Conservation (phyloP, 2,888 invertebrate genomes). For the Conistra vaccinii region DNA sequence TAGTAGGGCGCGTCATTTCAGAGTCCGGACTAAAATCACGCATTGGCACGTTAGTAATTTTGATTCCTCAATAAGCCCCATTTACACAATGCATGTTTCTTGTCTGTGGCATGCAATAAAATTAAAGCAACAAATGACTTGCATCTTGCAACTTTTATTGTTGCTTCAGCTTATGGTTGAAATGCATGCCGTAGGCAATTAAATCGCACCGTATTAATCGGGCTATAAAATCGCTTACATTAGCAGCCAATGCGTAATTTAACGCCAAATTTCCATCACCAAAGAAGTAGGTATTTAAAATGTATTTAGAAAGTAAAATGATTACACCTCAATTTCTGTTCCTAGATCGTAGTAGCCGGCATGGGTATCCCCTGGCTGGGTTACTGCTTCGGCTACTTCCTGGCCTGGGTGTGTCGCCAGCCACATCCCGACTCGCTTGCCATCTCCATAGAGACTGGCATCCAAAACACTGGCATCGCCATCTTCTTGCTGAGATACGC, state of each 20-base stretch:
- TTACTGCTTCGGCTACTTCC: constrained; percentile 92
- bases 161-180: background rate
- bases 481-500: constrained; percentile 96
- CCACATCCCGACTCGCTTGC: constrained; percentile 94
- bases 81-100: too few relatives aligned
- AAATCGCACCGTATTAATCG: background rate
- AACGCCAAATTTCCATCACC: background rate
- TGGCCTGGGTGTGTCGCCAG: constrained; percentile 92
- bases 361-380: constrained; percentile 96
- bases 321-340: background rate
- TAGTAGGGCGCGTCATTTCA: too few relatives aligned
- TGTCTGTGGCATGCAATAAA: too few relatives aligned
- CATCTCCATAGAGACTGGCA: constrained; percentile 97
- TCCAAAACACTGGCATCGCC: constrained; percentile 98
- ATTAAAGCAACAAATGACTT: too few relatives aligned
- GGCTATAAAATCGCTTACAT: too few relatives aligned
- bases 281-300: background rate
- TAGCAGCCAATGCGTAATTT: background rate
- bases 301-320: background rate
- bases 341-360: constrained; percentile 94
- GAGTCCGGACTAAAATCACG: too few relatives aligned
- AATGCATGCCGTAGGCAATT: background rate
- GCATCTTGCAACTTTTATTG: background rate
- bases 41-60: too few relatives aligned
- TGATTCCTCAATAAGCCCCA: too few relatives aligned